These are phyloP conservation scores for Epizoanthus illoricatus DNA, from an alignment of 92 coral and sea anemone genomes.

Conservation along the genomic window DNA sequence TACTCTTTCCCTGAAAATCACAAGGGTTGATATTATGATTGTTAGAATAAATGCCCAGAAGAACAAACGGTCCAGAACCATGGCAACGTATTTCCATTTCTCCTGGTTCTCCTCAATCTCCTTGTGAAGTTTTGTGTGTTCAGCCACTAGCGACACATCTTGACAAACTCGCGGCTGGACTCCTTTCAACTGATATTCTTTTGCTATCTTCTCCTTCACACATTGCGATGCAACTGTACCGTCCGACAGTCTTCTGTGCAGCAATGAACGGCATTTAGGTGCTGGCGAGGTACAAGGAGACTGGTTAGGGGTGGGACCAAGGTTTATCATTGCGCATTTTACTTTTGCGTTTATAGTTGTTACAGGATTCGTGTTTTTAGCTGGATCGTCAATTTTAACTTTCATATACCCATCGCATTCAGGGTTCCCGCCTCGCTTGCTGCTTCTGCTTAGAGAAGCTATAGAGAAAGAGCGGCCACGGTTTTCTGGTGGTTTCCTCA, in stretches of 20 bases:
- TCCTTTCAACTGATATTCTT: background rate
- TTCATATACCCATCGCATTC: background rate
- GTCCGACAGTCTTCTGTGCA: conserved; percentile 21
- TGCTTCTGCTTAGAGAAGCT: conserved; percentile 1
- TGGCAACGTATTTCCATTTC: conserved; percentile 84
- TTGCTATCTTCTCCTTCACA: background rate
- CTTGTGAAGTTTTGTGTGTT: conserved; percentile 47
- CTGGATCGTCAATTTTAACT: conserved; percentile 28
- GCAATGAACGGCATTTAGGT: conserved; percentile 1
- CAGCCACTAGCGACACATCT: conserved; percentile 40
- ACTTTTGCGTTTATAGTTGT: background rate
- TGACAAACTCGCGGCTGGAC: conserved; percentile 9
- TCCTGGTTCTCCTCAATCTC: conserved; percentile 62
- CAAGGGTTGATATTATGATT: conserved; percentile 62
- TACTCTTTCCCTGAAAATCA: conserved; percentile 64
- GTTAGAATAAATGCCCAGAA: conserved; percentile 75
- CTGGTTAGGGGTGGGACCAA: background rate
- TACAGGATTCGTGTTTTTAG: background rate
- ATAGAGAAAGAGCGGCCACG: conserved; percentile 8
- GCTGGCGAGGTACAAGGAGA: background rate
- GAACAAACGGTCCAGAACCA: conserved; percentile 87
- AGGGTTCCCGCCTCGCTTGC: background rate
- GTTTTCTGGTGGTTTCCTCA: conserved; percentile 54
- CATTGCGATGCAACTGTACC: conserved; percentile 16
- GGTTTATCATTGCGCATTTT: background rate